Evolutionary conservation across 2,113 vertebrate genomes (phyloP), one percentile per base, ranked within the genome.

Genomic region (Agelaius phoeniceus): DNA sequence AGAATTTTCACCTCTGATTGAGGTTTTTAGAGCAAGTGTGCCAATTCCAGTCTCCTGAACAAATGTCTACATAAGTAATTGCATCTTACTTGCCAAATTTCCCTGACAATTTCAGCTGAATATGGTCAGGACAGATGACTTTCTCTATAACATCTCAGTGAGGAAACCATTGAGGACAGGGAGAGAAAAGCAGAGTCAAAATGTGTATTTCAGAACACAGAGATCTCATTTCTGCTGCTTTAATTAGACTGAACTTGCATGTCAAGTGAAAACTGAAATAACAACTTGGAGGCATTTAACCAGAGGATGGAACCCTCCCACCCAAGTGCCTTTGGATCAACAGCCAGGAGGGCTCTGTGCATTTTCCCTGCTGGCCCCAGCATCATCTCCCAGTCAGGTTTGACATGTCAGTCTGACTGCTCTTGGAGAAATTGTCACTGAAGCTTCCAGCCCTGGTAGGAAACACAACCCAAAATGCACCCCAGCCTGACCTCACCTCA

Each of bases 21-120:
- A 94, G 48, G 52, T 77, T 94, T 94, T 92, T 89, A 93, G 62
- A 87, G 37, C 37, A 73, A 80, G 41, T 13, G 6, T 90, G 61
- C 46, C 80, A 87, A 89, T 76, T 84, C 33, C 61, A 73, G 43
- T 79, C 68, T 69, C 73, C 81, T 75, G 69, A 91, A 62, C 44
- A 90, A 95, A 89, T 49, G 46, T 82, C 75, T 84, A 14, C n/a
- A 33, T 26, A 81, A 83, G 44, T 87, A 87, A 84, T 89, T 82
- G 31, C 66, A 81, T 85, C 31, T 83, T 81, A 39, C 79, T 72
- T 93, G 74, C 78, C 75, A 86, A 31, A 63, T 90, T 89, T 79
- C 52, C 43, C 63, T 76, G 65, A 41, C 31, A 86, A 30, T 91
- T 95, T 94, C 75, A 41, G 52, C 62, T 81, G 79, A 84, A 67